A percentile compares a stretch with the other conserved stretches of the same genome.
phyloP scores from a whole-genome alignment of 2,888 invertebrate species.

The Schizaphis graminum region DNA sequence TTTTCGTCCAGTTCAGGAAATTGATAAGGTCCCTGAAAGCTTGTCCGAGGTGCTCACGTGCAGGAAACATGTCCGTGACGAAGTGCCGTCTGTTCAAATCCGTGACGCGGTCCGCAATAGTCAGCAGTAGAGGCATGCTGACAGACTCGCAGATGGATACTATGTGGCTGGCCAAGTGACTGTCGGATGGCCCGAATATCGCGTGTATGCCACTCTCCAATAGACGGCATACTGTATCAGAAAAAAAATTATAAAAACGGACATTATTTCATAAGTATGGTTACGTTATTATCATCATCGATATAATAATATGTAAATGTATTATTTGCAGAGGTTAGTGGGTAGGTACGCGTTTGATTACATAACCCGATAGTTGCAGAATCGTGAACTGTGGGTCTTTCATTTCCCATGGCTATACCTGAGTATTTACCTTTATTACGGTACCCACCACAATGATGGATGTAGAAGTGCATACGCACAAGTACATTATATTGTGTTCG shows the following conservation, averaged over 20 bases:
- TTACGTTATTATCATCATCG: neutral
- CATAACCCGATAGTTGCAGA: neutral
- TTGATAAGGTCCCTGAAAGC: slow-evolving; percentile 89
- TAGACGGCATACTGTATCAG: slow-evolving; percentile 82
- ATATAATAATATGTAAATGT: neutral
- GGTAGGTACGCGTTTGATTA: neutral
- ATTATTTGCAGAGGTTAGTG: neutral
- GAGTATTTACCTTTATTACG: neutral
- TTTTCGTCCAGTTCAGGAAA: slow-evolving; percentile 92
- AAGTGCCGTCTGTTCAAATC: slow-evolving; percentile 79
- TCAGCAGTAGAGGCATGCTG: slow-evolving; percentile 82
- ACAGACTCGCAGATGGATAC: slow-evolving; percentile 90
- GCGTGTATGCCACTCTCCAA: slow-evolving; percentile 88
- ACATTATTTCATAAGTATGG: neutral
- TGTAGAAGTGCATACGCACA: neutral
- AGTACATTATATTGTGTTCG: neutral
- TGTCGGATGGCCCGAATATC: slow-evolving; percentile 89
- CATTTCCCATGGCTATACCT: neutral
- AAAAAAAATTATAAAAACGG: neutral
- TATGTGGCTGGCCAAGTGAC: slow-evolving; percentile 84
- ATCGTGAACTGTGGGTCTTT: neutral
- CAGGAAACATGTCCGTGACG: slow-evolving; percentile 90
- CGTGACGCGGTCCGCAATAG: slow-evolving; percentile 81
- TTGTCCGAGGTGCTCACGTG: slow-evolving; percentile 83
- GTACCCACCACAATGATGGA: neutral